A percentile compares a stretch with the other conserved stretches of the same genome.
Conservation (phyloP, 2,113 vertebrate genomes). For the Misgurnus mizolepis region DNA sequence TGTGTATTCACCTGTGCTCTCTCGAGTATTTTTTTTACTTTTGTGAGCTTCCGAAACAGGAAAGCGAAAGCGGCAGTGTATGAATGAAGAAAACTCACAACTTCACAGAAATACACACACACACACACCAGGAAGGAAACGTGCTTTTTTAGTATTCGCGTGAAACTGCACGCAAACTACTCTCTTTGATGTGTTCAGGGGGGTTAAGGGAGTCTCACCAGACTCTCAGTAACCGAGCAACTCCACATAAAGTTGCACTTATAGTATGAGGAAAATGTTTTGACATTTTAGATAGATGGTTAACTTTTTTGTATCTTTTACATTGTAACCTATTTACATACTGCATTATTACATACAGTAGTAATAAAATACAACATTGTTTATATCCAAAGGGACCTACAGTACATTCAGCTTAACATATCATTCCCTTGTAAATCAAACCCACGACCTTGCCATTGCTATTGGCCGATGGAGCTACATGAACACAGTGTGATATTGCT, state of each 20-base stretch:
- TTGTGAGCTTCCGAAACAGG: constrained; percentile 60
- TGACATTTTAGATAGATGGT: not conserved
- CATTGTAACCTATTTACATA: too few relatives aligned
- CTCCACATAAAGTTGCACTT: not conserved
- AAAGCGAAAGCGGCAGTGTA: constrained; percentile 66
- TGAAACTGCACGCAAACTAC: constrained; percentile 31
- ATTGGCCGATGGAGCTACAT: too few relatives aligned
- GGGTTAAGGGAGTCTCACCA: not conserved
- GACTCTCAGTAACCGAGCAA: constrained; percentile 1
- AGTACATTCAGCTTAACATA: too few relatives aligned
- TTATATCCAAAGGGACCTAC: too few relatives aligned
- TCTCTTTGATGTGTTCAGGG: constrained; percentile 47
- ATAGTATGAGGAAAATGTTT: not conserved
- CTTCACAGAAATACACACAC: constrained; percentile 61
- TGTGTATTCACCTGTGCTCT: constrained; percentile 27
- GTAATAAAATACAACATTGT: too few relatives aligned
- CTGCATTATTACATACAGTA: too few relatives aligned
- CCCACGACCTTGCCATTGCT: too few relatives aligned
- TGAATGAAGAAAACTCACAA: constrained; percentile 73
- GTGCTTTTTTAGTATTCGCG: constrained; percentile 55
- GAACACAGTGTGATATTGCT: not conserved
- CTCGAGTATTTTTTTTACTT: constrained; percentile 34
- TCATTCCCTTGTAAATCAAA: too few relatives aligned
- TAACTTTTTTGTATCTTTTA: not conserved
- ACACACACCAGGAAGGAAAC: constrained; percentile 71